Base-by-base conservation (phyloP, 1,140 invertebrate species). In the Eubasilissa regina region DNA sequence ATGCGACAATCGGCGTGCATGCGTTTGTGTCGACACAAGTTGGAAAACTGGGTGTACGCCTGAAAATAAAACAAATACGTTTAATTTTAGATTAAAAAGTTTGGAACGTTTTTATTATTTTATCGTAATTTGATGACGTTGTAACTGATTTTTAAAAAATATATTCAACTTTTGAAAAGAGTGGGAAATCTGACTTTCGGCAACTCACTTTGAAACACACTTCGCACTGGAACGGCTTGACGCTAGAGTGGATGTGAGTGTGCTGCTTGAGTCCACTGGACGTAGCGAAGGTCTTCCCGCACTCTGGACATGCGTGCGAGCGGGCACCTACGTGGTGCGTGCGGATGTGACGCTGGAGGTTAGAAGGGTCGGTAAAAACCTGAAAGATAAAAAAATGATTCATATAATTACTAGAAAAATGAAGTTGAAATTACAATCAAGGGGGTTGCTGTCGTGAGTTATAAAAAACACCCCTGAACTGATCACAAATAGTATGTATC, bases 1-100 rank as follows among this genome's bases (percentile, higher is more conserved):
- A 94, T 94, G 83, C 96, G 93, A 85, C 96, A 97, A 84, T 96
- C 94, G 13, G 94, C 94, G 89, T 99, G 99, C 97, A 99, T 99
- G 80, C 98, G 96, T 86, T 98, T 99, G 89, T 99, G 99, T 17
- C 99, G 94, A 86, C 99, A 99, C 83, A 99, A 91, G 87, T 99
- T 99, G 12, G 98, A 99, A 87, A 99, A 99, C 89, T 99, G 99
- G 0, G 99, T 99, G 90, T 99, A 99, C 0, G 97, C 94, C 92
- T 97, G 95, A 77, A 94, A 93, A 87, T 89, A 90, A 79, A 84
- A 60, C 82, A 81, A 79, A 72, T 62, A 81, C 80, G 35, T 70
- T 55, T 43, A 70, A 51, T 87, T 68, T 44, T 25, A 64, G 10
- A 77, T 44, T 44, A 12, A 13, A 10, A 35, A n/a, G n/a, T n/a